phyloP scores from a whole-genome alignment of 37 sponge, comb jelly and placozoan genomes.

The Dysidea cf. avara region DNA sequence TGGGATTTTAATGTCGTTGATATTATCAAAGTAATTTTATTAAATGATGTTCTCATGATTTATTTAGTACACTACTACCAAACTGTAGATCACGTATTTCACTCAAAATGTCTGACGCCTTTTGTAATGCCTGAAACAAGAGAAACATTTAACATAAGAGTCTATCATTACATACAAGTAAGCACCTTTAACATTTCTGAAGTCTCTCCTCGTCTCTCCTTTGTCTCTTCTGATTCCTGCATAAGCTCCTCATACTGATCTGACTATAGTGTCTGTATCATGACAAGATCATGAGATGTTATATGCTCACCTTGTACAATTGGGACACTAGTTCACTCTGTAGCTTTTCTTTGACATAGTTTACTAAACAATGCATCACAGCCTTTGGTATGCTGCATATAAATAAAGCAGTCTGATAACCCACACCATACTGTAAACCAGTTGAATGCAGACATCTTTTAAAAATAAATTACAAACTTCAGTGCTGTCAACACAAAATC shows the following conservation, averaged over 20 bases:
- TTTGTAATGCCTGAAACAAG: conserved; percentile 60
- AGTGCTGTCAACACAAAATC: conserved; percentile 2
- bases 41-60: too few relatives aligned
- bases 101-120: conserved; percentile 61
- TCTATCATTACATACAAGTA: too few relatives aligned
- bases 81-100: conserved; percentile 83
- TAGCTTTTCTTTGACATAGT: conserved; percentile 77
- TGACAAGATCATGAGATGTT: too few relatives aligned
- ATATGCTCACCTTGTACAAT: conserved; percentile 71
- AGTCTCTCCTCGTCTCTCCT: conserved; percentile 57
- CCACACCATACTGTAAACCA: too few relatives aligned
- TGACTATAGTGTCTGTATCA: conserved; percentile 5
- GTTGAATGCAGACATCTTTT: background rate
- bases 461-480: background rate
- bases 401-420: background rate
- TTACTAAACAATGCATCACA: conserved; percentile 97
- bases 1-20: too few relatives aligned
- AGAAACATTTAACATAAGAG: background rate
- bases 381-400: conserved; percentile 85
- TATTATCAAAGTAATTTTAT: too few relatives aligned
- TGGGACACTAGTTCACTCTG: conserved; percentile 86
- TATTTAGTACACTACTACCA: background rate
- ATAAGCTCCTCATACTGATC: conserved; percentile 79
- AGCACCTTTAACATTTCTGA: conserved; percentile 73
- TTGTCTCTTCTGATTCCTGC: conserved; percentile 68